phyloP scores from a whole-genome alignment of 2,888 invertebrate genomes.

The Sinelater perroti region DNA sequence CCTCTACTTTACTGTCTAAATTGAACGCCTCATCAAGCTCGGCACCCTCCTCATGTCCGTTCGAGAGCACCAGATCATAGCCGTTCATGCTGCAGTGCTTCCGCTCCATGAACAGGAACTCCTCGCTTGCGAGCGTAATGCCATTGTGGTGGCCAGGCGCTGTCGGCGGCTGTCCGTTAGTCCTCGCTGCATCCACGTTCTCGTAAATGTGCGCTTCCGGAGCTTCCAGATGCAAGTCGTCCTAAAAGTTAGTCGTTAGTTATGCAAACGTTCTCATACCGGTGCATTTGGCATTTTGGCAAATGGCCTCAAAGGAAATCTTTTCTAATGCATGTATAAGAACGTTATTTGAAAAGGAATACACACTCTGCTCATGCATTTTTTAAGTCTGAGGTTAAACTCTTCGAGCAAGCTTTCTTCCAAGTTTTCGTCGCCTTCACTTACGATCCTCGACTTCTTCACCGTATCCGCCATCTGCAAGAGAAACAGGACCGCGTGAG shows the following conservation, averaged over 20 bases:
- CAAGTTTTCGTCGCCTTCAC: slow-evolving; percentile 57
- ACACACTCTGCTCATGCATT: slow-evolving; percentile 61
- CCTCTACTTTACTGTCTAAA: no score
- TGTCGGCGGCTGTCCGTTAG: slow-evolving; percentile 25
- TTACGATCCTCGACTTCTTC: slow-evolving; percentile 61
- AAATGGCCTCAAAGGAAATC: no score
- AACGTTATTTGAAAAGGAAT: slow-evolving; percentile 27
- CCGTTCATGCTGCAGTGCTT: slow-evolving; percentile 40
- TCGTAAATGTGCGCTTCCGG: slow-evolving; percentile 47
- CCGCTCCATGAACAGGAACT: slow-evolving; percentile 52
- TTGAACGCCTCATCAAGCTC: slow-evolving; percentile 29
- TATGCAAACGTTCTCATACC: slow-evolving; percentile 12
- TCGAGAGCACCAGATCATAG: slow-evolving; percentile 19
- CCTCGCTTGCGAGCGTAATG: slow-evolving; percentile 32
- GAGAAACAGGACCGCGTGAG: no score
- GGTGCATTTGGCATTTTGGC: no score
- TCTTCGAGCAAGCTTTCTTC: slow-evolving; percentile 60
- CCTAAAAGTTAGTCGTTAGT: slow-evolving; percentile 53
- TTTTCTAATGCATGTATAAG: no score
- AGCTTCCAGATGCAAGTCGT: slow-evolving; percentile 47
- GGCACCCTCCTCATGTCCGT: slow-evolving; percentile 28
- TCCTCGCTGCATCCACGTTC: slow-evolving; percentile 44
- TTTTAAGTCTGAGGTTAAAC: slow-evolving; percentile 61
- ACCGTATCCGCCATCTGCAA: slow-evolving; percentile 61
- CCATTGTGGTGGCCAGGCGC: background rate